A percentile compares a stretch with the other conserved stretches of the same genome.
phyloP scores from a whole-genome alignment of 2,113 vertebrate genomes.

The Condylura cristata region DNA sequence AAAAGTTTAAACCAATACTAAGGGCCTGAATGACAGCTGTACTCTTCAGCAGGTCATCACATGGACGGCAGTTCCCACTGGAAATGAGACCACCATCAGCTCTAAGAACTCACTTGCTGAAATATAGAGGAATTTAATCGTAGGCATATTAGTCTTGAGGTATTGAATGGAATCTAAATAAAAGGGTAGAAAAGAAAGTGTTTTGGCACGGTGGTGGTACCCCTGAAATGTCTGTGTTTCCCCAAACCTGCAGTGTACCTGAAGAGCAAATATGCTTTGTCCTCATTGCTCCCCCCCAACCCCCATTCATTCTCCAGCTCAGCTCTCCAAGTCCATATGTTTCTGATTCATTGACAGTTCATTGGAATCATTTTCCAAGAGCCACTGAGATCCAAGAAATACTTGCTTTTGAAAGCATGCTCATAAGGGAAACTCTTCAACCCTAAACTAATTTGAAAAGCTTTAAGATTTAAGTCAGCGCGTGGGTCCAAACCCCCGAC shows the following conservation, averaged over 20 bases:
- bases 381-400: constrained; percentile 22
- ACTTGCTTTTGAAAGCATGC: constrained; percentile 17
- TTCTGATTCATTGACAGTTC: constrained; percentile 35
- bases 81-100: neutral
- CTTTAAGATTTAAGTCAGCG: constrained; percentile 25
- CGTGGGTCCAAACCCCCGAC: neutral
- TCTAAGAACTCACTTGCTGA: neutral
- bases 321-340: neutral
- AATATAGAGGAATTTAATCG: neutral
- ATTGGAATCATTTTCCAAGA: constrained; percentile 38
- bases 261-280: neutral
- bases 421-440: constrained; percentile 27
- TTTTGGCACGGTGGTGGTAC: neutral
- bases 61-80: neutral
- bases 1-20: neutral
- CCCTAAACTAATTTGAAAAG: constrained; percentile 58
- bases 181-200: neutral
- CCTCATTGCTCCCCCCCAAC: neutral
- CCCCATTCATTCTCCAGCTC: neutral
- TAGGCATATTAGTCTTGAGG: neutral
- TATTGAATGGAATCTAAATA: neutral
- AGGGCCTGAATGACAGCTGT: neutral
- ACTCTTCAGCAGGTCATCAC: neutral
- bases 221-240: neutral
- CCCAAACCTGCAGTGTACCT: neutral